phyloP scores from a whole-genome alignment of 2,888 invertebrate species.

The Ischnura elegans region DNA sequence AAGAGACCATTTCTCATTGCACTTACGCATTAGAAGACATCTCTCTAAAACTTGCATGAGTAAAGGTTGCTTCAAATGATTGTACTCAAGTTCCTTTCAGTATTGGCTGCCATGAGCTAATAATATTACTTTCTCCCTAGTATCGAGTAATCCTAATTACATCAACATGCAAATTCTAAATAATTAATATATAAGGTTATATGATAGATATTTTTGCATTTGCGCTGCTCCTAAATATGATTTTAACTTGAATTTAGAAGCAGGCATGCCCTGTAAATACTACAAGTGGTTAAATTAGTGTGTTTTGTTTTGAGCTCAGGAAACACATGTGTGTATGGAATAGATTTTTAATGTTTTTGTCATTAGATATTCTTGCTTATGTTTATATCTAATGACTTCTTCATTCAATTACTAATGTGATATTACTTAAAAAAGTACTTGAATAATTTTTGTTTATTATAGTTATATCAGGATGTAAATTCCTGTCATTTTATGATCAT shows the following conservation, averaged over 20 bases:
- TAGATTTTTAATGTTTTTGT: neutral
- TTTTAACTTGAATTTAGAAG: neutral
- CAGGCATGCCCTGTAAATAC: neutral
- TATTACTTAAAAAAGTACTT: neutral
- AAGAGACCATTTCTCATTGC: slow-evolving; percentile 42
- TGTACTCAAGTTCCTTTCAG: slow-evolving; percentile 56
- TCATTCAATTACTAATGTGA: neutral
- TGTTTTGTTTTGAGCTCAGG: neutral
- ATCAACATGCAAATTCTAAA: slow-evolving; percentile 6
- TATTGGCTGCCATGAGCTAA: slow-evolving; percentile 43
- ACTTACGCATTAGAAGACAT: slow-evolving; percentile 9
- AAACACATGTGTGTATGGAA: neutral
- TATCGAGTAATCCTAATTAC: neutral
- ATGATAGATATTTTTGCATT: slow-evolving; percentile 31
- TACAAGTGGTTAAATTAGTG: neutral
- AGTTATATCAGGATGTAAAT: neutral
- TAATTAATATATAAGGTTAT: neutral
- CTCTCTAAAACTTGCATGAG: slow-evolving; percentile 6
- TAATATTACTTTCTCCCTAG: neutral
- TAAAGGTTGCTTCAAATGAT: slow-evolving; percentile 55
- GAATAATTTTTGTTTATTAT: neutral
- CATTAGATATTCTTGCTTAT: neutral
- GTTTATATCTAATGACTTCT: neutral
- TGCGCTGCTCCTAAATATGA: neutral
- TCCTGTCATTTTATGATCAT: slow-evolving; percentile 10